Base-by-base conservation (phyloP, 2,888 invertebrate genomes). In the Caenorhabditis wallacei region DNA sequence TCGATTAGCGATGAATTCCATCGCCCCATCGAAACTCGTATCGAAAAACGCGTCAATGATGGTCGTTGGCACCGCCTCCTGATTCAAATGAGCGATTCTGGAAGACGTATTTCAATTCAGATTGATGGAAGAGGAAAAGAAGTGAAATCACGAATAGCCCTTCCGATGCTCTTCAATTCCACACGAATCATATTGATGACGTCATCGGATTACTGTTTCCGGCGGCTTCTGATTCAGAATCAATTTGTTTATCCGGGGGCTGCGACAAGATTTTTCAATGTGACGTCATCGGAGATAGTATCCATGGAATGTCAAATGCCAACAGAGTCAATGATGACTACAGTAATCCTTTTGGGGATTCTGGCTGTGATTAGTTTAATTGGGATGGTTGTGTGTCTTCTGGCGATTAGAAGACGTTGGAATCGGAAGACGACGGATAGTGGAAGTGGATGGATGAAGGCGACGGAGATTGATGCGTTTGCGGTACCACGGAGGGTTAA, bases 91-190 rank as follows among this genome's bases (percentile, higher is more conserved):
- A 24, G 51, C 5, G 81, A 70, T 22, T 40, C 63, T 5, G 78
- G 72, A 20, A 61, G 69, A 30, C 35, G 70, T 54, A 71, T 87
- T 10, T 43, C 80, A 7, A 53, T 87, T 18, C 82, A 84, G 80
- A 70, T 87, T 0, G 85, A 87, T 70, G 82, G 84, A 22, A 64
- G 78, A 11, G 87, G 87, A 16, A 82, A 85, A 54, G 87, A 87
- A 71, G 80, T 84, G 48, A 80, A 71, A 40, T 82, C 82, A 5
- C 54, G 78, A 2, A 43, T 79, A 2, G 10, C 72, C 16, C 61
- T 82, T 30, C 78, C 78, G 18, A 70, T 69, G 70, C 53, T 79
- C 1, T 79, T 69, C 74, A 61, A 64, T 1, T 22, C 78, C 0
- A 8, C 3, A 8, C 37, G n/a, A 2, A 74, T 78, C 18, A 53